phyloP scores from a whole-genome alignment of 2,888 invertebrate species.

The Cephus pygmeus region DNA sequence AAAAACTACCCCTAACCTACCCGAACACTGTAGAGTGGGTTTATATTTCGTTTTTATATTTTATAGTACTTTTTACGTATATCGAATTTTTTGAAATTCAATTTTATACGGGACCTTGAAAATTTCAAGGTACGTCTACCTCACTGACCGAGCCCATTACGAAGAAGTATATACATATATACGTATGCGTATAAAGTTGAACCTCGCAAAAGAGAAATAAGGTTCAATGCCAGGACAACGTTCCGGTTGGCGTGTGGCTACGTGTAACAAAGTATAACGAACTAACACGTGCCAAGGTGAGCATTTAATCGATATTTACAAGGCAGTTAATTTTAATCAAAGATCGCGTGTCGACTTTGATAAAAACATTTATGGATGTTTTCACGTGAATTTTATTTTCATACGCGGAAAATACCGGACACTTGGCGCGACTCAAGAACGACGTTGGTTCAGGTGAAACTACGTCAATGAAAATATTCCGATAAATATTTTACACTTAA shows the following conservation, averaged over 20 bases:
- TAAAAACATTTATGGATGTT: constrained; percentile 38
- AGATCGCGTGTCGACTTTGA: constrained; percentile 38
- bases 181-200: not conserved
- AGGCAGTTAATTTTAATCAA: constrained; percentile 50
- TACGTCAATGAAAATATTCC: not conserved
- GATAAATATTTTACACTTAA: not conserved
- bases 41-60: not conserved
- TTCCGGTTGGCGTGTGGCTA: not conserved
- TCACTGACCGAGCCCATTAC: not conserved
- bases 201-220: not conserved
- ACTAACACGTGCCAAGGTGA: constrained; percentile 47
- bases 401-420: not conserved
- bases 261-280: constrained; percentile 7
- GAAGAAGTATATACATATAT: not conserved
- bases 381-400: constrained; percentile 24
- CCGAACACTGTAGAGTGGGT: not conserved
- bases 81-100: not conserved
- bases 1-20: not conserved
- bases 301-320: constrained; percentile 53
- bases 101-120: not conserved
- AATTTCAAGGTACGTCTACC: not conserved
- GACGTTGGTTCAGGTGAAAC: not conserved
- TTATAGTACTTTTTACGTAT: not conserved
- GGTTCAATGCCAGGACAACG: constrained; percentile 1
- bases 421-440: not conserved